Conservation (phyloP, 2,888 invertebrate genomes). For the Galerucella calmariensis region DNA sequence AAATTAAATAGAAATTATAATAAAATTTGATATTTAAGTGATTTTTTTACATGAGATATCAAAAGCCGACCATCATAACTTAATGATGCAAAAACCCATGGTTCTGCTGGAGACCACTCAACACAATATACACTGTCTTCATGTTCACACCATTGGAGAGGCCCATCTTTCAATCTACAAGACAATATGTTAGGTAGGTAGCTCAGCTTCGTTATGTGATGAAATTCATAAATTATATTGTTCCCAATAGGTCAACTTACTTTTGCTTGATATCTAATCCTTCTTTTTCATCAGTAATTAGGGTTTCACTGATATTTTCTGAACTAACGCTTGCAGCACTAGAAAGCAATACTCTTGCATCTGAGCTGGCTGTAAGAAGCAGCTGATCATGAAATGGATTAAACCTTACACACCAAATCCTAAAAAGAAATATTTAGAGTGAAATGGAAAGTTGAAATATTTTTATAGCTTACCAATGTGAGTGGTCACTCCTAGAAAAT, state of each 20-base stretch:
- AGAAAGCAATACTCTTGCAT: constrained; percentile 89
- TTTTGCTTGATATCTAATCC: constrained; percentile 67
- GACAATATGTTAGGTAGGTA: not conserved
- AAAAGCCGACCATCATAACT: constrained; percentile 97
- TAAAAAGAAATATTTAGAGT: constrained; percentile 55
- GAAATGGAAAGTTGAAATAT: not conserved
- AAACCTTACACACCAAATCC: constrained; percentile 94
- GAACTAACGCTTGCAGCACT: constrained; percentile 90
- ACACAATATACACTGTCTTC: constrained; percentile 98
- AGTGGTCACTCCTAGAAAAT: constrained; percentile 83
- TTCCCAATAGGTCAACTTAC: constrained; percentile 56
- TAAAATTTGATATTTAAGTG: constrained; percentile 93
- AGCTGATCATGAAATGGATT: constrained; percentile 98
- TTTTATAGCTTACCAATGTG: constrained; percentile 76
- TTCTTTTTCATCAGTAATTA: constrained; percentile 65
- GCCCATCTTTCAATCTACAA: constrained; percentile 81
- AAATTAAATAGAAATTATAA: constrained; percentile 67
- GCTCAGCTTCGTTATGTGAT: not conserved
- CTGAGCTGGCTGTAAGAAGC: constrained; percentile 92
- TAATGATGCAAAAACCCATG: constrained; percentile 98
- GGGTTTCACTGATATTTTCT: constrained; percentile 73
- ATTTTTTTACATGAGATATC: constrained; percentile 91
- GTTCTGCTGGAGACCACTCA: constrained; percentile 97
- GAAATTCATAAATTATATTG: not conserved
- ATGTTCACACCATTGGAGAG: constrained; percentile 93